Base-by-base conservation (phyloP, 2,888 invertebrate genomes). In the Kuschelorhynchus macadamiae region DNA sequence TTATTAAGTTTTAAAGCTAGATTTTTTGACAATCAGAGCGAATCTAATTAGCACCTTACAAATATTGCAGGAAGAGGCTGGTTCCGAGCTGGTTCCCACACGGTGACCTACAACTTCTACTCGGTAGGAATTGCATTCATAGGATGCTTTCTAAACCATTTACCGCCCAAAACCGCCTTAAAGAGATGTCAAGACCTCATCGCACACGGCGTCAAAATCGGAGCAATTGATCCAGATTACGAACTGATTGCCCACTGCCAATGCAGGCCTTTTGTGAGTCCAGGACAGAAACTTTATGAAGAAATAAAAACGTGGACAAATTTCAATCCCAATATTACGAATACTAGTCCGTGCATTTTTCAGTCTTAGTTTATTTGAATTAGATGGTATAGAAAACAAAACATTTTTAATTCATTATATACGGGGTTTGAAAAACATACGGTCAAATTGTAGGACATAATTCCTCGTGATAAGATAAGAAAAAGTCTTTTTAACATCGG, bases 281-380 rank as follows among this genome's bases (percentile, higher is more conserved):
- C 88, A 2, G 88, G 88, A 0, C 77, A 79, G 11, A 78, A 77
- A 36, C 76, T 88, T 0, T 87, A 79, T 70, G 82, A 83, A 36
- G 86, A 88, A 77, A 85, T 89, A 12, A 82, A 87, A 76, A 83
- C 82, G 0, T 88, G 88, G 88, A 80, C 85, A 0, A 84, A 86
- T 73, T 88, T 83, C 67, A 72, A 74, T 53, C 50, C 52, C 14
- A 18, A 49, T 20, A 21, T 67, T 36, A 47, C 3, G n/a, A 61
- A 61, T 52, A 52, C 52, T 4, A n/a, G n/a, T n/a, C n/a, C n/a
- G n/a, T n/a, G n/a, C n/a, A n/a, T n/a, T n/a, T n/a, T n/a, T n/a
- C n/a, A n/a, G n/a, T n/a, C n/a, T n/a, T n/a, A n/a, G n/a, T n/a
- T n/a, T n/a, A n/a, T n/a, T n/a, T n/a, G n/a, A n/a, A n/a, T n/a